Evolutionary conservation across 2,113 vertebrate genomes (phyloP), one percentile per base, ranked within the genome.

Genomic region (Lates calcarifer): DNA sequence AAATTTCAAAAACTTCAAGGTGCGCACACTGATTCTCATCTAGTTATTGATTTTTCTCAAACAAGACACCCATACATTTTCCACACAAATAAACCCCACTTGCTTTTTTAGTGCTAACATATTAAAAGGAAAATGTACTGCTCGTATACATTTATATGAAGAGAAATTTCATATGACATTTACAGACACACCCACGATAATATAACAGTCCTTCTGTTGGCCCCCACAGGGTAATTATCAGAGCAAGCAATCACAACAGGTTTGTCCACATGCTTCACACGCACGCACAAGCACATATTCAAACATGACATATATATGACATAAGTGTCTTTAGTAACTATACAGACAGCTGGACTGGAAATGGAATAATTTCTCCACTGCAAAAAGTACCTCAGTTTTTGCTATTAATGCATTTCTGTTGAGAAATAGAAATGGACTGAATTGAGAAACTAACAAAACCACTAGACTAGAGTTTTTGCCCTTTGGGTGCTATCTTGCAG

Each of bases 191-290:
- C 26, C 37, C 8, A 47, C 26, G 60, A 24, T 18, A 28, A 11
- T 22, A 13, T 8, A 37, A 24, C 12, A 69, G 18, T 4, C 18
- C 35, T 57, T 3, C n/a, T 3, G 24, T 35, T 3, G 24, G 1
- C 1, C n/a, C n/a, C 17, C 2, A 49, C 3, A 37, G 4, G 9
- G 7, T 31, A 41, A 33, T 31, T 22, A 28, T 35, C 43, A 31
- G 11, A 45, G 22, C 15, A 43, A 13, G 18, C 6, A 6, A 39
- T 49, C 13, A 13, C 15, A 65, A n/a, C 81, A 77, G 68, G 68
- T 79, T 85, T 76, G 41, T 45, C 62, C 66, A 63, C 55, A 72
- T 82, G 5, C 37, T 66, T 41, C 35, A n/a, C 43, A 47, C 3
- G 14, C 13, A 55, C 62, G 72, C 57, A 62, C 56, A 43, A 28